phyloP scores from a whole-genome alignment of 2,113 vertebrate genomes.

The Phoenicopterus ruber region DNA sequence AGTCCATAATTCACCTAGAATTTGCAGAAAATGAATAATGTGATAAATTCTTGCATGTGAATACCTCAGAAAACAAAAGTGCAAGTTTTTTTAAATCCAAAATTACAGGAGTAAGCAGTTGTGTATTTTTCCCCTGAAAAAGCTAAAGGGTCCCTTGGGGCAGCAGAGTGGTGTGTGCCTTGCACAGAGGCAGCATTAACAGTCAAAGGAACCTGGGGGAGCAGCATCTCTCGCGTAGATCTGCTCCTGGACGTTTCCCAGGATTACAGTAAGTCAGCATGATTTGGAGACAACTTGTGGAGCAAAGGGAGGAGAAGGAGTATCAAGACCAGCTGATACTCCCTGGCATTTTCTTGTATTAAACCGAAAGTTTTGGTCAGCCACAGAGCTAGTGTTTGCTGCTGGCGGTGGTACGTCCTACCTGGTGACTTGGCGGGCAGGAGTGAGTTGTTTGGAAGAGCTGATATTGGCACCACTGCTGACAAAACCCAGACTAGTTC shows the following conservation, averaged over 20 bases:
- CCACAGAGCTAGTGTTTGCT: background rate
- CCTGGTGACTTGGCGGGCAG: background rate
- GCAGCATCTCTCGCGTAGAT: background rate
- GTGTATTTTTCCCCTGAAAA: background rate
- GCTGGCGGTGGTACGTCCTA: background rate
- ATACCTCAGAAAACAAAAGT: background rate
- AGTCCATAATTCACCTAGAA: background rate
- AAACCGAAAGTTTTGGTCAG: background rate
- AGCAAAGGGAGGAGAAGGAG: background rate
- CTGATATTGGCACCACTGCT: background rate
- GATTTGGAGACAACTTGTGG: background rate
- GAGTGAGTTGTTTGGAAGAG: background rate
- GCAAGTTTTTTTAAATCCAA: background rate
- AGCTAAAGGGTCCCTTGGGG: fast-evolving
- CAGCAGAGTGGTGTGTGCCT: background rate
- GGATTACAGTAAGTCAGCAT: background rate
- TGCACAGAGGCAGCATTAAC: background rate
- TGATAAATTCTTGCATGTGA: background rate
- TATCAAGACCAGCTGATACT: background rate
- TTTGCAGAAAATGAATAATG: background rate
- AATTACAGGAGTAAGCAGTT: background rate
- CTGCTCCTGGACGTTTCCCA: background rate
- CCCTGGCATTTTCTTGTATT: background rate
- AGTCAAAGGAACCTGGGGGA: background rate
- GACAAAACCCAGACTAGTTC: background rate